Percentiles rank a stretch among this genome's conserved stretches.
phyloP scores from a whole-genome alignment of 2,888 invertebrate species.

The Ophion ventricosus region DNA sequence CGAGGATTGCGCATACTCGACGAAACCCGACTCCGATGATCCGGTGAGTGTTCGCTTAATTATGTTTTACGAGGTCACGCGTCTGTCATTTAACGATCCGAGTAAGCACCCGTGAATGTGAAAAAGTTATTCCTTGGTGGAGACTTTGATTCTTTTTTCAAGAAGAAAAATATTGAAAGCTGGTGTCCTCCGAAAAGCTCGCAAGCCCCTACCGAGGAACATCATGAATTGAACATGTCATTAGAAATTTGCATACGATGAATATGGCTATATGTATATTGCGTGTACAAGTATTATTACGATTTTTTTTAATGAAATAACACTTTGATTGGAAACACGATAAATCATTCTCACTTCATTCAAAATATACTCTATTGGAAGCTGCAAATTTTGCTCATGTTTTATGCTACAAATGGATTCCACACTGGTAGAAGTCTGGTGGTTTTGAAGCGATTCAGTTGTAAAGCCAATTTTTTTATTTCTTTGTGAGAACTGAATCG shows the following conservation, averaged over 20 bases:
- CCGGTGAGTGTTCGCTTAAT: constrained; percentile 85
- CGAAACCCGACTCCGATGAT: constrained; percentile 92
- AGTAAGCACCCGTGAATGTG: neutral
- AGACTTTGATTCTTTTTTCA: neutral
- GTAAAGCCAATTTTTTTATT: too few relatives aligned
- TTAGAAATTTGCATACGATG: too few relatives aligned
- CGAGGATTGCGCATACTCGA: constrained; percentile 96
- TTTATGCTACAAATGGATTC: too few relatives aligned
- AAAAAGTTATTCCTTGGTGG: neutral
- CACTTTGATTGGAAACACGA: too few relatives aligned
- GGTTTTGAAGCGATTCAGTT: too few relatives aligned
- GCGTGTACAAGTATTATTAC: neutral
- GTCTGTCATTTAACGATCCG: constrained; percentile 4
- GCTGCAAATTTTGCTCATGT: too few relatives aligned
- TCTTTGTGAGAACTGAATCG: too few relatives aligned
- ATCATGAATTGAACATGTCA: neutral
- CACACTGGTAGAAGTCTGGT: too few relatives aligned
- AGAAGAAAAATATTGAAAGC: neutral
- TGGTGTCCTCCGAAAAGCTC: neutral
- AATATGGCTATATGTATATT: neutral
- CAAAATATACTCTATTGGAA: too few relatives aligned
- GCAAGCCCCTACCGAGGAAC: neutral
- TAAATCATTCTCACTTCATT: too few relatives aligned
- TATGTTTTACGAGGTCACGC: neutral
- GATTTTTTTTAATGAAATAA: neutral